These are phyloP conservation scores for Chionoecetes opilio DNA, from an alignment of 1,140 invertebrate genomes.

Conservation along the genomic window DNA sequence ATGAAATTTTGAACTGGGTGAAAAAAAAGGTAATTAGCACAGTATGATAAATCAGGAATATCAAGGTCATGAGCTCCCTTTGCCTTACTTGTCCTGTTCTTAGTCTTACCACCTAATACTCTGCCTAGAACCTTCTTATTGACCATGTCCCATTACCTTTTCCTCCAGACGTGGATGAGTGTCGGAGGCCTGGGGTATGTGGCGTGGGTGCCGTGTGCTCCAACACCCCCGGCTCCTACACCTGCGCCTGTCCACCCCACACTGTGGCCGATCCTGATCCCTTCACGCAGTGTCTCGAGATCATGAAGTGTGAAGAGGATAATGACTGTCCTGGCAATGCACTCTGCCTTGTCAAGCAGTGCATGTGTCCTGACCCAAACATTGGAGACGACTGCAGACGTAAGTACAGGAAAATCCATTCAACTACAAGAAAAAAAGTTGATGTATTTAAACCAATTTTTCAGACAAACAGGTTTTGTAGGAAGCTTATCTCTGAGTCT, in stretches of 20 bases:
- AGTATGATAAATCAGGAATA: no score
- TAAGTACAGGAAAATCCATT: conserved; percentile 85
- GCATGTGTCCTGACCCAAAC: conserved; percentile 95
- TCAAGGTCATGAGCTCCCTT: no score
- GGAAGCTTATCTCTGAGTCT: no score
- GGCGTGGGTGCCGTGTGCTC: conserved; percentile 91
- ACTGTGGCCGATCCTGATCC: conserved; percentile 93
- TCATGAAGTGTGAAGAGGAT: conserved; percentile 90
- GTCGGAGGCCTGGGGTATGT: conserved; percentile 87
- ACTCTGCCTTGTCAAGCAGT: conserved; percentile 89
- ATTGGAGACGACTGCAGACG: conserved; percentile 95
- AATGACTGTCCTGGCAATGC: conserved; percentile 94
- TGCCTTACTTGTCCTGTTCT: no score
- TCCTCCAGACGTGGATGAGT: conserved; percentile 91
- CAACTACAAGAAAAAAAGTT: no score
- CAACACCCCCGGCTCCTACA: conserved; percentile 91
- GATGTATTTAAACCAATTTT: no score
- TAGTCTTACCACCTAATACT: not conserved
- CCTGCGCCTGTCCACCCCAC: conserved; percentile 91
- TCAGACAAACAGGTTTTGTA: no score
- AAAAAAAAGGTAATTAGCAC: no score
- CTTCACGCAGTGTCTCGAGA: conserved; percentile 89
- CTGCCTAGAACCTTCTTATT: not conserved
- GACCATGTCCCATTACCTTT: not conserved
- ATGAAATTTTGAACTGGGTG: no score